Evolutionary conservation across 2,888 invertebrate genomes (phyloP), one percentile per base, ranked within the genome.

Genomic region (Lasioglossum figueresi): DNA sequence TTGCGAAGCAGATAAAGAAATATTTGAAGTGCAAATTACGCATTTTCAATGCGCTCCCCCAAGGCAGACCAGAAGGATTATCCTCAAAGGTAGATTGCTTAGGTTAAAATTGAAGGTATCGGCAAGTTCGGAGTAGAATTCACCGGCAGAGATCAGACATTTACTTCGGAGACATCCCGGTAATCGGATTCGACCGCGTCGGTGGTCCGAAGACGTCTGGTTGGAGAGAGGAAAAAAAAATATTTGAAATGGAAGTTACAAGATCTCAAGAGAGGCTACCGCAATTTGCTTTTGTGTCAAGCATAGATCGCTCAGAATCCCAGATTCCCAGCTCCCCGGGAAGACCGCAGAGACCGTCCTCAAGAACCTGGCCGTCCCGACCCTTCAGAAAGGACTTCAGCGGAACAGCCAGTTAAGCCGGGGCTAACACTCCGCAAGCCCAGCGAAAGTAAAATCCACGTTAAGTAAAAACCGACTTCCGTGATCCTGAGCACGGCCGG

Each of bases 251-350:
- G 68, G 34, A 70, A 70, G 70, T 70, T 70, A 40, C 40, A 70
- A n/a, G 70, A 68, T 76, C 66, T 66, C 68, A 10, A 48, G 68
- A 37, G 68, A 68, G 76, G 37, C 68, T 23, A 34, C 34, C 68
- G 68, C 68, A 68, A 68, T 68, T 68, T 68, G 68, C 68, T 68
- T 68, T 37, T 68, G 68, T 68, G 68, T 37, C 68, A 37, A 68
- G 68, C 68, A 37, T 68, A 37, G 68, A 37, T 68, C 34, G 68
- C 68, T 68, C 68, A 34, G 68, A 68, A 37, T 68, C 68, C 37
- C 68, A 68, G 70, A 70, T 70, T 40, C 37, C 40, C 70, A 40
- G 40, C 70, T 37, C 40, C 37, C 70, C n/a, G 12, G 16, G 70
- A 70, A 70, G 14, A 70, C 70, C 70, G 70, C 40, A 70, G 40